A percentile compares a stretch with the other conserved stretches of the same genome.
Evolutionary conservation across 2,113 vertebrate species (phyloP).

Genomic region (Nycticebus coucang): DNA sequence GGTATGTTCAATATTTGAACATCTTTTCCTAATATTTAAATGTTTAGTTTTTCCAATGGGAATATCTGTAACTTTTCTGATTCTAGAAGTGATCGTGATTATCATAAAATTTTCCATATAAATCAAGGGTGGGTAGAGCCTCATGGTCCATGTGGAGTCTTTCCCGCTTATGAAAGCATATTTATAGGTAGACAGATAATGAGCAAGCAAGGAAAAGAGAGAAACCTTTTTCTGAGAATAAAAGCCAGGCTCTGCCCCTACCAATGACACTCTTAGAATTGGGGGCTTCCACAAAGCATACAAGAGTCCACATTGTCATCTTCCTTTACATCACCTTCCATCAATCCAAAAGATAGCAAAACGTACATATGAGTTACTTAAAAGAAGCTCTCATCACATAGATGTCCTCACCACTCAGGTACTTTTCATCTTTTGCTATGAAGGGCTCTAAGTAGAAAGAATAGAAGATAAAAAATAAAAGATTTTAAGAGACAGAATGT

Average conservation of each 20-base stretch:
- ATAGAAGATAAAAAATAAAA: background rate
- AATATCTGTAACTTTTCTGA: constrained; percentile 30
- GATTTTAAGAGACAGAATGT: background rate
- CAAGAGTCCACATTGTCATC: background rate
- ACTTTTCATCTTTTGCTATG: background rate
- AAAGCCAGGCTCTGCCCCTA: background rate
- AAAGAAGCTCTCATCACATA: constrained; percentile 7
- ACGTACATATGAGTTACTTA: background rate
- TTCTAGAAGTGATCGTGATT: constrained; percentile 48
- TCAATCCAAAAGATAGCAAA: background rate
- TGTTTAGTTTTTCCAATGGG: constrained; percentile 48
- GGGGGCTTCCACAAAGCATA: background rate
- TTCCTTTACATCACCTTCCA: background rate
- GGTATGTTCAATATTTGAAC: background rate
- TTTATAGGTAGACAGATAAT: background rate
- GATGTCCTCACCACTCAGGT: background rate
- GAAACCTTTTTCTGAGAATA: background rate
- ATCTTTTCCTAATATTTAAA: constrained; percentile 43
- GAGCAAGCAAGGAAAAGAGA: background rate
- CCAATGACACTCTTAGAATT: background rate
- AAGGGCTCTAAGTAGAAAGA: background rate
- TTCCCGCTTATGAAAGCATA: background rate
- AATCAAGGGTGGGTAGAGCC: background rate
- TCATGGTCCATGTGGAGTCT: background rate
- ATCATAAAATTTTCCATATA: background rate